Evolutionary conservation across 1,140 invertebrate genomes (phyloP), one percentile per base, ranked within the genome.

Genomic region (Meloidogyne exigua): DNA sequence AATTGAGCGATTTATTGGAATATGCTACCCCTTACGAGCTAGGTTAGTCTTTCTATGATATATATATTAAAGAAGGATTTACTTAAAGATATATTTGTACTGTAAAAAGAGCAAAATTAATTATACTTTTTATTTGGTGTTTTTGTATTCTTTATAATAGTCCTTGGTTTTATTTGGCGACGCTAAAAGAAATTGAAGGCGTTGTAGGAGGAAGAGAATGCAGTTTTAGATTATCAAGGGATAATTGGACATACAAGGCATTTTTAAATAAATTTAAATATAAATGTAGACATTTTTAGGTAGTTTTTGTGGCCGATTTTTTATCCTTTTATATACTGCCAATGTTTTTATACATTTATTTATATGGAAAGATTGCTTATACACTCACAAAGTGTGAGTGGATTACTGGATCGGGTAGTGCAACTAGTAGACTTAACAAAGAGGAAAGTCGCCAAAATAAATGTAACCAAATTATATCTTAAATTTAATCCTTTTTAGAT

Each of bases 1-100:
- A 2, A 89, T 92, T 9, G 90, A 91, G 81, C 81, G 90, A 28
- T 91, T 90, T 82, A 90, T 91, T 65, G 90, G 90, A 68, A 91
- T 91, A 49, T 91, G 90, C 76, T 89, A 91, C 81, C 91, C 90
- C 0, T 89, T 91, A 86, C 88, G 88, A 78, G 91, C 91, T 5
- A 83, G 85, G 84, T 87, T 72, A n/a, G 1, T 75, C 2, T n/a
- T 67, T 12, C 64, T 76, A 28, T 39, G 21, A 26, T 32, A 75
- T 79, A 28, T 21, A 15, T 13, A n/a, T 10, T 39, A 77, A n/a
- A 80, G 80, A 23, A 26, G 4, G 26, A 62, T 44, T 39, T 21
- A 21, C 18, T 78, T 78, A n/a, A 68, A 83, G 84, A 76, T 84
- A 87, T 39, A 88, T 88, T 66, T 87, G 86, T 64, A 87, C 87